Conservation (phyloP, 1,140 invertebrate species). For the Philaenus spumarius region DNA sequence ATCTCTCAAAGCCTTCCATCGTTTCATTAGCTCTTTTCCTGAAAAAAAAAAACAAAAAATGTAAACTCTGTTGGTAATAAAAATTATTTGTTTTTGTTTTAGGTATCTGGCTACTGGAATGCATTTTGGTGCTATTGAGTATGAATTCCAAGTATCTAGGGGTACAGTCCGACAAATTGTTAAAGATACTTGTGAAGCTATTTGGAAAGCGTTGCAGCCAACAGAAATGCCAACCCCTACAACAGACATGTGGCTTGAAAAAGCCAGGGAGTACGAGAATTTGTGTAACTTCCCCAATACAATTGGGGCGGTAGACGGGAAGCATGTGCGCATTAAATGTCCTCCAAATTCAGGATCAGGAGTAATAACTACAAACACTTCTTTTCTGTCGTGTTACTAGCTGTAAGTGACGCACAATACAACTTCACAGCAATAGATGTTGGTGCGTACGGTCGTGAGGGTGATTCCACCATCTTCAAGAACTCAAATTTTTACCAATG, state of each 20-base stretch:
- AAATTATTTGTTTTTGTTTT: neutral
- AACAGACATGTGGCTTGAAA: neutral
- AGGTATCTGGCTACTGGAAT: neutral
- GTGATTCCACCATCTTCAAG: too few species aligned
- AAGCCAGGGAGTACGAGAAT: neutral
- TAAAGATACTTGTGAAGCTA: neutral
- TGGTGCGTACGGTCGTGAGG: conserved; percentile 36
- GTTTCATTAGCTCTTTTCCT: conserved; percentile 1
- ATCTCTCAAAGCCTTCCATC: conserved; percentile 7
- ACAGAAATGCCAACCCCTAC: neutral
- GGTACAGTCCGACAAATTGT: neutral
- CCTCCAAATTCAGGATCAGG: conserved; percentile 33
- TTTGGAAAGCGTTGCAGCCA: neutral
- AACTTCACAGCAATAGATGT: conserved; percentile 39
- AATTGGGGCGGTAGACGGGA: conserved; percentile 36
- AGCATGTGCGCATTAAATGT: conserved; percentile 40
- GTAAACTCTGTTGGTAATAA: neutral
- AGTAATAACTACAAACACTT: conserved; percentile 41
- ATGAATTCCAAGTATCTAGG: neutral
- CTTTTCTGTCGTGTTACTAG: conserved; percentile 40
- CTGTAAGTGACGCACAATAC: conserved; percentile 39
- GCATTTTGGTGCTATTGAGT: neutral
- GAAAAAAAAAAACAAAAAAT: neutral
- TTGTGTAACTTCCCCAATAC: conserved; percentile 36
- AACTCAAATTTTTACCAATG: neutral